Evolutionary conservation across 2,797 vertebrate species (phyloP).

Genomic region (Hyperoplus lanceolatus): DNA sequence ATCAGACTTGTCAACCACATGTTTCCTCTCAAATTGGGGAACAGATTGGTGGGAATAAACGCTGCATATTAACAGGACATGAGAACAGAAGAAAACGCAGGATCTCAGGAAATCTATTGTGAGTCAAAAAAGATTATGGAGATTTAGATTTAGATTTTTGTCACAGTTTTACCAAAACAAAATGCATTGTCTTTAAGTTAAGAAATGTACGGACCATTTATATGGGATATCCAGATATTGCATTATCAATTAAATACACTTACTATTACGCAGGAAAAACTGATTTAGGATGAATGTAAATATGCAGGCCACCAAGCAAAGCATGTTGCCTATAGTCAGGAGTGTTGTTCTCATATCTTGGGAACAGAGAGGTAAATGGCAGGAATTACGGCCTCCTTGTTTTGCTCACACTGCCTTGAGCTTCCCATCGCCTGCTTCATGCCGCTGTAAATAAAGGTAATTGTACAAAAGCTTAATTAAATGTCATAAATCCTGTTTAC

Average conservation of each 20-base stretch:
- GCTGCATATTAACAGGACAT: not conserved
- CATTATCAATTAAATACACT: not conserved
- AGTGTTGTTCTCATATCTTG: constrained; percentile 58
- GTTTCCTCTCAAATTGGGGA: constrained; percentile 34
- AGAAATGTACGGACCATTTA: not conserved
- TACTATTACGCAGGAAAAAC: constrained; percentile 4
- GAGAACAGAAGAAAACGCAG: constrained; percentile 1
- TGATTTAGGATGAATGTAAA: constrained; percentile 45
- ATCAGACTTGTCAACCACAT: constrained; percentile 18
- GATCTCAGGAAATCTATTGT: not conserved
- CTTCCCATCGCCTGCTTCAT: constrained; percentile 66
- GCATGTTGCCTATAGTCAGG: constrained; percentile 25
- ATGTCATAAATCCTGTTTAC: constrained; percentile 87
- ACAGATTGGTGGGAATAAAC: constrained; percentile 36
- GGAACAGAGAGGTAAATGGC: constrained; percentile 74
- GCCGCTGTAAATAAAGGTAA: constrained; percentile 85
- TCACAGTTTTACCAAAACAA: not conserved
- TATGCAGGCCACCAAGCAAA: constrained; percentile 34
- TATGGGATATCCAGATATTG: not conserved
- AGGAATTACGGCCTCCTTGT: constrained; percentile 74
- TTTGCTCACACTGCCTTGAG: constrained; percentile 52
- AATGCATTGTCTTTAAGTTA: not conserved
- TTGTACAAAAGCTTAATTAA: constrained; percentile 87
- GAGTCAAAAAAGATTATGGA: not conserved
- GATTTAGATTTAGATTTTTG: constrained; percentile 3